A percentile compares a stretch with the other conserved stretches of the same genome.
phyloP scores from a whole-genome alignment of 2,888 invertebrate species.

The Syritta pipiens region DNA sequence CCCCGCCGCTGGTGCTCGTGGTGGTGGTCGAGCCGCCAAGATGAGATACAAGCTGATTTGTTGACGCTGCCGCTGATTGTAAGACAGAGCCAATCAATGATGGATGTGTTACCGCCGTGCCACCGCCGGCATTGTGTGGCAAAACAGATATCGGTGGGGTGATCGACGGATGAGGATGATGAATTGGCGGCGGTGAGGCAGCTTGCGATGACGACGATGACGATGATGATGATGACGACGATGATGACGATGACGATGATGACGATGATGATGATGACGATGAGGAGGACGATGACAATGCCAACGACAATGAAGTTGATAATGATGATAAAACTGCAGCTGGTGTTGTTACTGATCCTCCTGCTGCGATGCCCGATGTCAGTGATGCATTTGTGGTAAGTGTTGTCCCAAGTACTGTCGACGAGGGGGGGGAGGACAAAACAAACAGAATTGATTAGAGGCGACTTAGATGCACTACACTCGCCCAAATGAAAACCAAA shows the following conservation, averaged over 20 bases:
- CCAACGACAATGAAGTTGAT: conserved; percentile 53
- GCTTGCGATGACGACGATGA: conserved; percentile 58
- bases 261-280: conserved; percentile 59
- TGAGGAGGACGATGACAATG: conserved; percentile 59
- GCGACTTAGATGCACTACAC: no score
- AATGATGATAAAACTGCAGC: conserved; percentile 58
- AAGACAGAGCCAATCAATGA: conserved; percentile 52
- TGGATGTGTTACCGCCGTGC: conserved; percentile 50
- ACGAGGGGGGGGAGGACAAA: not conserved
- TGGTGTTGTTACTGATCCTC: conserved; percentile 50
- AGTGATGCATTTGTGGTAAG: conserved; percentile 52
- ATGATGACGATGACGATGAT: conserved; percentile 56
- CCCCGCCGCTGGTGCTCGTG: not conserved
- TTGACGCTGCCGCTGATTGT: conserved; percentile 42
- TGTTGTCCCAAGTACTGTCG: conserved; percentile 30
- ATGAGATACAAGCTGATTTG: conserved; percentile 47
- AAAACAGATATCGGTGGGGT: conserved; percentile 55
- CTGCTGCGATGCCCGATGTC: conserved; percentile 45
- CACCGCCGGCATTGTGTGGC: conserved; percentile 55
- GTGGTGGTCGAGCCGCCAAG: conserved; percentile 5
- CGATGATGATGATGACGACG: conserved; percentile 53
- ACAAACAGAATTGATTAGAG: not conserved
- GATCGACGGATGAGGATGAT: conserved; percentile 45
- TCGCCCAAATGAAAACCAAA: not conserved
- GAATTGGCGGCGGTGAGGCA: conserved; percentile 58